These are phyloP conservation scores for Myotis planiceps DNA, from an alignment of 2,797 vertebrate genomes.

Conservation along the genomic window DNA sequence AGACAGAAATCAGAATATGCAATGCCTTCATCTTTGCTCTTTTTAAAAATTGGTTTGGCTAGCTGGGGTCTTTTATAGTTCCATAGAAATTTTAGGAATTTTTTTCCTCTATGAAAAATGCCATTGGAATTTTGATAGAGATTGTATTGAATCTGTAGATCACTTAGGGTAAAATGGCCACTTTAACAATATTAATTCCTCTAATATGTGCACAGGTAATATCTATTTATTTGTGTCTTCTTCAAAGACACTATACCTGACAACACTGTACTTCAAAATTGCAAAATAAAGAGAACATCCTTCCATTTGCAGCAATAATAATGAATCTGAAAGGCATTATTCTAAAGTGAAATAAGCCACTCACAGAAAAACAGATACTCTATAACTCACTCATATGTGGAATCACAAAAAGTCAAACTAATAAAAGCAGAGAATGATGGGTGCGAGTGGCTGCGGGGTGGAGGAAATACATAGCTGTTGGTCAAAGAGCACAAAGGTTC, in stretches of 20 bases:
- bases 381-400: neutral
- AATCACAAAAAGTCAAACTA: neutral
- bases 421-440: neutral
- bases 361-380: neutral
- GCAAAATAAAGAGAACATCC: neutral
- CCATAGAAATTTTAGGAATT: neutral
- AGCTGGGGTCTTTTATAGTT: neutral
- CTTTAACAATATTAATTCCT: neutral
- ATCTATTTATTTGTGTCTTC: neutral
- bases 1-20: neutral
- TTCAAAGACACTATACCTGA: neutral
- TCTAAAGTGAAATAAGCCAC: neutral
- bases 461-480: neutral
- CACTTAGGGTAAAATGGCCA: neutral
- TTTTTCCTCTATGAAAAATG: neutral
- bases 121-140: neutral
- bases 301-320: neutral
- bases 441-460: neutral
- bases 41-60: neutral
- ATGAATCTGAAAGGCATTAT: neutral
- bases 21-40: neutral
- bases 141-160: neutral
- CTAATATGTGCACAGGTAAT: neutral
- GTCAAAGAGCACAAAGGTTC: neutral
- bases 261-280: neutral